Base-by-base conservation (phyloP, 2,113 vertebrate genomes). In the Dendropsophus ebraccatus region DNA sequence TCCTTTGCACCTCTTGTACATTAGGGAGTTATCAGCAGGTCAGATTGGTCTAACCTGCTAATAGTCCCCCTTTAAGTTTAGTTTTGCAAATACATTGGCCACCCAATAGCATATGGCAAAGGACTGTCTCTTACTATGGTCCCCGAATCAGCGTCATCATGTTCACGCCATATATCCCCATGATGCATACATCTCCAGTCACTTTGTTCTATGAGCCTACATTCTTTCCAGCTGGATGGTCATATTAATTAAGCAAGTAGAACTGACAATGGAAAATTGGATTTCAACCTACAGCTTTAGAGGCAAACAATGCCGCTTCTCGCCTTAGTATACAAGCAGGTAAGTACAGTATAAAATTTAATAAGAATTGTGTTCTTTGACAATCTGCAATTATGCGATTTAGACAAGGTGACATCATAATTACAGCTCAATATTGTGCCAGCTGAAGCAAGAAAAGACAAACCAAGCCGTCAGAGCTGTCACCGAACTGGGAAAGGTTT, bases 371-470 rank as follows among this genome's bases (percentile, higher is more conserved):
- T 87, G 78, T 87, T 28, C 56, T 67, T 62, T 81, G 85, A 87
- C 78, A 87, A 28, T 81, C 37, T 87, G 52, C 77, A 87, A 87
- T 87, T 87, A 87, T 81, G 73, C 56, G 76, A 87, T 81, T 87
- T 81, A 81, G 77, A 81, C 67, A 81, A 74, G 28, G 54, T 87
- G 85, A 87, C 85, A 87, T 81, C 67, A 62, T 87, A 87, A 87
- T 87, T 87, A 74, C 78, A 87, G 85, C 85, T 81, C 85, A 87
- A 87, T 87, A 74, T 87, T 87, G 85, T 81, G 85, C 85, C 78
- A 87, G 41, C 54, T 87, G 85, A 87, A 81, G 85, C 77, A 87
- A 81, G 8, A 81, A 70, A 81, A 74, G 17, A 81, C 58, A 81
- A 81, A 62, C 67, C 37, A 50, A 74, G 85, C 85, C 56, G 67